These are phyloP conservation scores for Sebastes cheni DNA, from an alignment of 2,797 vertebrate species.

Conservation along the genomic window DNA sequence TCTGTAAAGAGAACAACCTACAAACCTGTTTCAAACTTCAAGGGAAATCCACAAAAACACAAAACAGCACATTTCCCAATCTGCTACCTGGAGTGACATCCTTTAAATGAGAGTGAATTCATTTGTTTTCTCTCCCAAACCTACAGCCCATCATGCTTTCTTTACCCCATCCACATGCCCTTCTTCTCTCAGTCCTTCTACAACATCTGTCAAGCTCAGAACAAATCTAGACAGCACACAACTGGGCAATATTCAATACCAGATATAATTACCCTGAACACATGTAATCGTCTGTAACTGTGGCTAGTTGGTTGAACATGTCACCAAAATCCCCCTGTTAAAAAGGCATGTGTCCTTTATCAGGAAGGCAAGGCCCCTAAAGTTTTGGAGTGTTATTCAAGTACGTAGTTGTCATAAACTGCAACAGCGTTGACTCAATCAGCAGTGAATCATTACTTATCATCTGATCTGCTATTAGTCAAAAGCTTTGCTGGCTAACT, in stretches of 20 bases:
- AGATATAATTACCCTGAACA: neutral
- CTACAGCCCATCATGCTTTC: neutral
- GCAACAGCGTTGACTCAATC: neutral
- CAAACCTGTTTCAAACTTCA: neutral
- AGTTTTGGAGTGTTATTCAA: neutral
- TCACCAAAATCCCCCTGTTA: neutral
- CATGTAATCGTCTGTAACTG: neutral
- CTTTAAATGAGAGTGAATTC: neutral
- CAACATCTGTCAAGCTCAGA: neutral
- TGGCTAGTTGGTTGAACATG: neutral
- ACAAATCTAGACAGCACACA: neutral
- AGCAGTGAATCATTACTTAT: neutral
- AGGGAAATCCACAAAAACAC: neutral
- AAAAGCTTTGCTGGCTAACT: neutral
- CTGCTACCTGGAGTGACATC: slow-evolving; percentile 11
- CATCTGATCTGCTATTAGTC: neutral
- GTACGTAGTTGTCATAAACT: neutral
- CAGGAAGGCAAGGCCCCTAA: neutral
- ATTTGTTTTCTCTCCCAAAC: slow-evolving; percentile 10
- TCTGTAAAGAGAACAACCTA: neutral
- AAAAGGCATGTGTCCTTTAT: neutral
- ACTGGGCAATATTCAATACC: neutral
- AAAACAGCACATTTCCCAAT: slow-evolving; percentile 9
- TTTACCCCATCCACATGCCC: neutral
- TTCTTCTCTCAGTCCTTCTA: neutral